Conservation (phyloP, 2,888 invertebrate species). For the Pyrrhosoma nymphula region DNA sequence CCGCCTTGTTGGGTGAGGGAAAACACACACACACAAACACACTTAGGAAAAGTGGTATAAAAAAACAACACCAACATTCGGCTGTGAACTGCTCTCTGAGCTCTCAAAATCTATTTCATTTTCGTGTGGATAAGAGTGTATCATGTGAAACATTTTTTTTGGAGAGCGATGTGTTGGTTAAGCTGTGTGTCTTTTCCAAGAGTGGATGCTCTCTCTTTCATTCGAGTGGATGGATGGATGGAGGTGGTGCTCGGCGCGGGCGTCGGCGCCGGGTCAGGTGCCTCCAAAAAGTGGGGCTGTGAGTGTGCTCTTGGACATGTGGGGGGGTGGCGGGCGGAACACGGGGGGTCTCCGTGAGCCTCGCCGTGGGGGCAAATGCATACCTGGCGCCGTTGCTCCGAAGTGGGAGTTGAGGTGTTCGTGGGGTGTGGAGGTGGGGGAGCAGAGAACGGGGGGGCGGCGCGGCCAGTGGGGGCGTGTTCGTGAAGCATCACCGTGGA, state of each 20-base stretch:
- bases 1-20: not conserved
- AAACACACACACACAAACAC: not conserved
- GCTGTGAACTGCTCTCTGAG: not conserved
- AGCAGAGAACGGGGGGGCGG: too few relatives aligned
- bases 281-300: not conserved
- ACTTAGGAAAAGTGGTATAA: not conserved
- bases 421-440: not conserved
- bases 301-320: not conserved
- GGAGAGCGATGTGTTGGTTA: not conserved
- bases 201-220: not conserved
- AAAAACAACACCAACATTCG: not conserved
- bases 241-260: not conserved
- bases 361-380: not conserved
- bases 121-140: too few relatives aligned
- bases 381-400: not conserved
- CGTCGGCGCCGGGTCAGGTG: not conserved
- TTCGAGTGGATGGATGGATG: not conserved
- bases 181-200: not conserved
- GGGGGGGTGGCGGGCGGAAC: not conserved
- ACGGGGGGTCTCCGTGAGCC: too few relatives aligned
- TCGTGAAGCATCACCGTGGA: not conserved
- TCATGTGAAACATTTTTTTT: not conserved
- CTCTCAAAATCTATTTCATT: not conserved
- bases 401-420: not conserved
- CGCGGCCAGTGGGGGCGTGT: not conserved